A percentile compares a stretch with the other conserved stretches of the same genome.
These are phyloP conservation scores for Oncorhynchus gorbuscha DNA, from an alignment of 2,113 vertebrate genomes.

Conservation along the genomic window DNA sequence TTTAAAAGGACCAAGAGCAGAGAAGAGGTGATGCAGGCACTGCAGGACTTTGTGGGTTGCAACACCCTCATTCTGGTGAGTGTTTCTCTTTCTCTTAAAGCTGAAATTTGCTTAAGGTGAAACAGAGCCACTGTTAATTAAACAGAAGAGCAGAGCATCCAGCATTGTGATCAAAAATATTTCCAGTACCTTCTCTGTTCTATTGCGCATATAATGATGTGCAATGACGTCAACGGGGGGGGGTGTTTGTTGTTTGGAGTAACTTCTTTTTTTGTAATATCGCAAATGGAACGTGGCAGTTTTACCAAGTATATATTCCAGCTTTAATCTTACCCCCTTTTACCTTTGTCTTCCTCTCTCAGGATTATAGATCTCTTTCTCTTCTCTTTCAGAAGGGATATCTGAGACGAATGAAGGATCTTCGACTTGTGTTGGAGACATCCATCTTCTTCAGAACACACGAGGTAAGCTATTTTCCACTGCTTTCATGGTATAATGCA, in stretches of 20 bases:
- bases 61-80: conserved; percentile 76
- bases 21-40: conserved; percentile 74
- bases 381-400: conserved; percentile 71
- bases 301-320: no score
- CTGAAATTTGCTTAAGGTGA: background rate
- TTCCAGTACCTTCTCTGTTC: no score
- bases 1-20: conserved; percentile 83
- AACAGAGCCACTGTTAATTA: no score
- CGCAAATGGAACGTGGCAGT: no score
- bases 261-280: no score
- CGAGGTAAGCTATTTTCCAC: conserved; percentile 68
- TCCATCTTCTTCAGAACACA: conserved; percentile 83
- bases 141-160: no score
- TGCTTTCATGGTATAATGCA: background rate
- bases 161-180: no score
- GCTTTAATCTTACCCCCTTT: no score
- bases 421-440: conserved; percentile 73
- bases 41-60: conserved; percentile 79
- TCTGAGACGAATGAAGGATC: conserved; percentile 71
- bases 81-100: background rate
- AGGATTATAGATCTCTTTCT: background rate
- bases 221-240: no score
- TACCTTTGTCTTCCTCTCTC: no score
- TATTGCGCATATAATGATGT: no score
- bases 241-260: no score